Base-by-base conservation (phyloP, 2,113 vertebrate species). In the Carassius gibelio region DNA sequence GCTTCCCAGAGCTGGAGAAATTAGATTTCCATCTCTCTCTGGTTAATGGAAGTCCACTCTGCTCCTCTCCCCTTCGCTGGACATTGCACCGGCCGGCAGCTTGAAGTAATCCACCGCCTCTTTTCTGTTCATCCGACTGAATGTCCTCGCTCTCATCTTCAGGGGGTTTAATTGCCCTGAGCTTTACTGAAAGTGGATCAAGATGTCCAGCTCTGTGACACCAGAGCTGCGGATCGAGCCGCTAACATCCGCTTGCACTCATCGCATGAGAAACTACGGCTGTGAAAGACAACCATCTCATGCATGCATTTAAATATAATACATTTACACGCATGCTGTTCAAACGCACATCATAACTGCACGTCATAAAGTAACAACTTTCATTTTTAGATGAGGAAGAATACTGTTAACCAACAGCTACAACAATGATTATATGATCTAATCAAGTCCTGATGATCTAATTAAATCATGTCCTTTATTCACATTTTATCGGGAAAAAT, bases 91-190 rank as follows among this genome's bases (percentile, higher is more conserved):
- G 59, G 83, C 26, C 78, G 30, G 85, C 89, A 89, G 89, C 89
- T 88, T 88, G 83, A 81, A 89, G 75, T 81, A 81, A 87, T 87
- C 87, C 85, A 26, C 84, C 75, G 61, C 57, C 85, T n/a, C 74
- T 61, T 66, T 72, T 68, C 52, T n/a, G 50, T 66, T 48, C 64
- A 82, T 5, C 45, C 45, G 45, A 87, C 26, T 68, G 66, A 80
- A 87, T 74, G 77, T 89, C 85, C 83, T 87, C 69, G 55, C 81
- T 76, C 48, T 8, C 30, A 23, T 81, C 75, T 64, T 23, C 84
- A 42, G 26, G 50, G 30, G 69, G 23, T 66, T 88, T 84, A 81
- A 88, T 86, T 84, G 76, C 76, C 71, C 64, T 5, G 72, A 88
- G 81, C 57, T 85, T 75, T 69, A 71, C 72, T n/a, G 4, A 77